Evolutionary conservation across 2,888 invertebrate genomes (phyloP), one percentile per base, ranked within the genome.

Genomic region (Drosophila robusta): DNA sequence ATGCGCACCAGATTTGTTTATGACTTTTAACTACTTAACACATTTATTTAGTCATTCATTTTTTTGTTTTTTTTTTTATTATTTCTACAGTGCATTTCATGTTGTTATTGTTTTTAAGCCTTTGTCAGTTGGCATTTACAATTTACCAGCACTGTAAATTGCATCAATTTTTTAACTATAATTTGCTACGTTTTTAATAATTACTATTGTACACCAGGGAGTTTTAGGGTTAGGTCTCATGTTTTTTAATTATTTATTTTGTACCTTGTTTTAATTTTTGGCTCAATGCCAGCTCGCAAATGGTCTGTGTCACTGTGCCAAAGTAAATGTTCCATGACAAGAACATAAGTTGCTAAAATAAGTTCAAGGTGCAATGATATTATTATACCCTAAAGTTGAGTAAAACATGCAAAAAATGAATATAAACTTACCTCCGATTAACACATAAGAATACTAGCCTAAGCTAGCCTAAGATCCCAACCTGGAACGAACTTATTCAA

Each of bases 1-100:
- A 73, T 63, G 26, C 68, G 54, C 55, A 66, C 55, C 41, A 61
- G 57, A 74, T 78, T 63, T 64, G 42, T 81, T 75, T 71, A 78
- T 47, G 52, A 36, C 50, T 58, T 47, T 61, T 26, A 58, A 73
- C 81, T 78, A 80, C 67, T 78, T 78, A 78, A 71, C 68, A 75
- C 79, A 65, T 71, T 82, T 70, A 68, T 75, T 81, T 64, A 78
- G 63, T 50, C 47, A 49, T 45, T 61, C 36, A 29, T 50, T 50
- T 50, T 50, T 8, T 52, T 24, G 8, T 60, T 60, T 61, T 22
- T 41, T 50, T 44, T 62, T 78, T 26, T 57, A 50, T 49, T n/a
- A n/a, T n/a, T n/a, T n/a, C n/a, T n/a, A 70, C 22, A 75, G 29
- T 64, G 49, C 42, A 70, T 57, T 66, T 14, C 42, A 46, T 38